Evolutionary conservation across 2,888 invertebrate genomes (phyloP), one percentile per base, ranked within the genome.

Genomic region (Drosophila greeni): DNA sequence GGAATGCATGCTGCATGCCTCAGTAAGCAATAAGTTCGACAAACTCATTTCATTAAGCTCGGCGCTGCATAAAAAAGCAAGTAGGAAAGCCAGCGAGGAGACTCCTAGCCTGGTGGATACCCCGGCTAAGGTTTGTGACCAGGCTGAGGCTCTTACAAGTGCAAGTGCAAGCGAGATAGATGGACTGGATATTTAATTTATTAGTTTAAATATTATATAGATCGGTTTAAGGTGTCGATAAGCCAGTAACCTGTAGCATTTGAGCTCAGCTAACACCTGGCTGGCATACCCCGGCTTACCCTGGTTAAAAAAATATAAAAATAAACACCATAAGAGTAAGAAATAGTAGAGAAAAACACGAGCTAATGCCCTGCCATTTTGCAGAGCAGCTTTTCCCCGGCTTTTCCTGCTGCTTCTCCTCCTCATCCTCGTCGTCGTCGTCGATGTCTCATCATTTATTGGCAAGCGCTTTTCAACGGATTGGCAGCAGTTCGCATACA

Each of bases 21-120:
- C 79, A 71, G 58, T 73, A 54, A 66, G 80, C 80, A 79, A 80
- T 80, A 80, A 82, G 79, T 77, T 82, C 77, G 77, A 82, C 77
- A 82, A 79, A 76, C 80, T 81, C 78, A 79, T 81, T 79, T 79
- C 81, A 79, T 79, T 79, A 79, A 81, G 82, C 81, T 75, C 64
- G 68, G 51, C 71, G 78, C 66, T 76, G 78, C 76, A 80, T 76
- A 78, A 74, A 80, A 78, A 81, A 73, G 12, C 8, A 8, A 36
- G n/a, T 5, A 65, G 71, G 70, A 66, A 18, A 52, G 20, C 16
- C 1, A 23, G 23, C 8, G 9, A 3, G 11, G 12, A 1, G 12
- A 18, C 14, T 45, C 29, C 12, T 14, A 5, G 45, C 18, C 45
- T 14, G 7, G 5, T 8, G 18, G 14, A 45, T 45, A 45, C 45